phyloP scores from a whole-genome alignment of 2,888 invertebrate genomes.

The Campoplex capitator region DNA sequence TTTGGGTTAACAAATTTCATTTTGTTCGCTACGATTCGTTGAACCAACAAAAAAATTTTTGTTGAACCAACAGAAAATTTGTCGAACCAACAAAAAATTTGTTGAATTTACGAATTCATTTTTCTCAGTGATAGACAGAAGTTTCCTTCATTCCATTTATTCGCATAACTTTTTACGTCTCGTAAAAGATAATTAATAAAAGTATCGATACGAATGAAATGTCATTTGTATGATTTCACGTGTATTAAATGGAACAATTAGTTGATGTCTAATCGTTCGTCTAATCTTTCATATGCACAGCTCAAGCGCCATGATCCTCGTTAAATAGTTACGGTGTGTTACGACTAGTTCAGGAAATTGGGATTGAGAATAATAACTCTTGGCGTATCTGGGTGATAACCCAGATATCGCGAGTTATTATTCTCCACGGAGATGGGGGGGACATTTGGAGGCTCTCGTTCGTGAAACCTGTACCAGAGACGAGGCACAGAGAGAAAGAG shows the following conservation, averaged over 20 bases:
- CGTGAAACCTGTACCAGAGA: slow-evolving; percentile 24
- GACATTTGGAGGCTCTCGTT: slow-evolving; percentile 36
- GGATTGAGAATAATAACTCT: slow-evolving; percentile 33
- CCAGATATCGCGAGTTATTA: slow-evolving; percentile 37
- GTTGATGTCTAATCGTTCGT: background rate
- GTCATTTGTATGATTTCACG: background rate
- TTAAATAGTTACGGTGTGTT: slow-evolving; percentile 24
- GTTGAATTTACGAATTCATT: too few species aligned
- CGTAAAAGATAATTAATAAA: too few species aligned
- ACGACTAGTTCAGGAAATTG: slow-evolving; percentile 37
- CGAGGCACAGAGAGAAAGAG: slow-evolving; percentile 10
- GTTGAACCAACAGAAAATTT: too few species aligned
- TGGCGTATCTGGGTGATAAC: slow-evolving; percentile 14
- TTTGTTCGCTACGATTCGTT: too few species aligned
- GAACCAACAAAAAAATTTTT: too few species aligned
- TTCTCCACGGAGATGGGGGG: slow-evolving; percentile 37
- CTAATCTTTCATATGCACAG: too few species aligned
- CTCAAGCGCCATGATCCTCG: background rate
- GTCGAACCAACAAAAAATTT: too few species aligned
- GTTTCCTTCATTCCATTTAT: too few species aligned
- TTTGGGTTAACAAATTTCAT: too few species aligned
- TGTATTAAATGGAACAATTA: background rate
- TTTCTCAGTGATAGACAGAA: too few species aligned
- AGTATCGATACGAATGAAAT: background rate
- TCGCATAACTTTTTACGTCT: too few species aligned